Base-by-base conservation (phyloP, 37 sponge, comb jelly and placozoan species). In the Eunapius fragilis region DNA sequence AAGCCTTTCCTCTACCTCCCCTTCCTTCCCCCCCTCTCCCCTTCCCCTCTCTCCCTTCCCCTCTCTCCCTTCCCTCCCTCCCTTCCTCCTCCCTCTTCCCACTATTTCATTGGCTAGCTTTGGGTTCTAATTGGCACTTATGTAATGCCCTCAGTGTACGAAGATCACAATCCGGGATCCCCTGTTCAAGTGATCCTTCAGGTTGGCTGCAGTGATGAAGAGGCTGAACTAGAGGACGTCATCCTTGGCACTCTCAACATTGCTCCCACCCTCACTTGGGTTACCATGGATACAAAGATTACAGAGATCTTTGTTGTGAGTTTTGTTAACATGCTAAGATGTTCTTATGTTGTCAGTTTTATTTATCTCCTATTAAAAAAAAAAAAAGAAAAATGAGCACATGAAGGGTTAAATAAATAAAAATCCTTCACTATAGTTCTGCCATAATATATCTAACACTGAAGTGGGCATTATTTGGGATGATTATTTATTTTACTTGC, bases 261-360 rank as follows among this genome's bases (percentile, higher is more conserved):
- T 25, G 70, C 85, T 33, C 85, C 88, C 13, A 85, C 88, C 38
- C 70, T 70, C 30, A 88, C 81, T 82, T 92, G 92, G 92, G 69
- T 88, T 31, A 81, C 81, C 85, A 88, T 88, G 88, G 92, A 92
- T 47, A 69, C 72, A n/a, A 92, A 92, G 70, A 76, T 92, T 26
- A 49, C 71, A 17, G 82, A 84, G 32, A 92, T 92, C 14, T 84
- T 92, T 31, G 37, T 58, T 70, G 92, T 92, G 77, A 32, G 82
- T 14, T 5, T 47, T 10, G 49, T n/a, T 37, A 34, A 41, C 13
- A 41, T 45, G 47, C 10, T 25, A 27, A 19, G 68, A 67, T 80
- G 13, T 19, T 31, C 0, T 50, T 26, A 38, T 48, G n/a, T 13
- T 7, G 73, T 34, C 74, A 73, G 7, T 71, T 3, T 71, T 11